A percentile compares a stretch with the other conserved stretches of the same genome.
phyloP scores from a whole-genome alignment of 2,888 invertebrate genomes.

The Dinocampus coccinellae region DNA sequence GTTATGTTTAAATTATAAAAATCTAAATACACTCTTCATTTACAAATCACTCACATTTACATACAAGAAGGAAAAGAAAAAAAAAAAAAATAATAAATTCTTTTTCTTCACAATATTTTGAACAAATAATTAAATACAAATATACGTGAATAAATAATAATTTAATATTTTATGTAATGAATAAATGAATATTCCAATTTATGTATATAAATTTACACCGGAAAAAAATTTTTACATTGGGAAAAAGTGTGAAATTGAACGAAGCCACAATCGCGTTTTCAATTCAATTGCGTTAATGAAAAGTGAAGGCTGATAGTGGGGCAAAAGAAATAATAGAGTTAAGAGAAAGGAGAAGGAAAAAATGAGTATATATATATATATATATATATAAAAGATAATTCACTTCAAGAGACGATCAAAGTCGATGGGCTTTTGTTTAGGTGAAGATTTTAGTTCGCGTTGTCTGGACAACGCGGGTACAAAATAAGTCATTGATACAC shows the following conservation, averaged over 20 bases:
- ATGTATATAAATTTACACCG: constrained; percentile 15
- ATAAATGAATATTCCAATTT: not conserved
- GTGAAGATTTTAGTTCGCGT: not conserved
- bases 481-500: constrained; percentile 5
- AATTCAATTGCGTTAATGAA: not conserved
- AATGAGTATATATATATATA: not conserved
- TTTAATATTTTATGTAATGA: not conserved
- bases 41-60: too few relatives aligned
- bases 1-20: too few relatives aligned
- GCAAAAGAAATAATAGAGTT: not conserved
- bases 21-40: too few relatives aligned
- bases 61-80: too few relatives aligned
- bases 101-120: not conserved
- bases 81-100: too few relatives aligned
- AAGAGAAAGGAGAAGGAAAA: not conserved
- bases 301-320: not conserved
- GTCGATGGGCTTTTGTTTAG: constrained; percentile 17
- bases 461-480: constrained; percentile 14
- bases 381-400: not conserved
- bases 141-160: not conserved
- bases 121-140: too few relatives aligned
- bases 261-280: not conserved
- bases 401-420: constrained; percentile 1
- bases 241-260: not conserved
- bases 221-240: not conserved